A percentile compares a stretch with the other conserved stretches of the same genome.
phyloP scores from a whole-genome alignment of 2,113 vertebrate genomes.

The Craseonycteris thonglongyai region DNA sequence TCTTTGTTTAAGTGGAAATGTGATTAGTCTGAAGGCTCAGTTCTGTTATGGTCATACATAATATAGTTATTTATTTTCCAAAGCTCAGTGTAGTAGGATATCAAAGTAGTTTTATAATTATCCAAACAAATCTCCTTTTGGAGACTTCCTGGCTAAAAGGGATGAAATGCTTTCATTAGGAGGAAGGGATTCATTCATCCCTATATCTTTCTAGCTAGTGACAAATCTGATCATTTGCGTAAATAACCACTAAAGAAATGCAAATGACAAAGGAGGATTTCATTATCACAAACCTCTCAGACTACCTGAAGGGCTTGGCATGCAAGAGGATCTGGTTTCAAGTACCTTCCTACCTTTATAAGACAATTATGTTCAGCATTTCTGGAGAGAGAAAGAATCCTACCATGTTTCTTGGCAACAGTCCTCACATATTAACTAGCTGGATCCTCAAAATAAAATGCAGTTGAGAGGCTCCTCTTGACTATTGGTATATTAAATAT shows the following conservation, averaged over 20 bases:
- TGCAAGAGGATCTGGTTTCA: slow-evolving; percentile 64
- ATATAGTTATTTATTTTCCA: slow-evolving; percentile 68
- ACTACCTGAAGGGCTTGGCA: slow-evolving; percentile 65
- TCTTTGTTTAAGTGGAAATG: slow-evolving; percentile 62
- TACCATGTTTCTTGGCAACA: slow-evolving; percentile 38
- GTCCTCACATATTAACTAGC: slow-evolving; percentile 32
- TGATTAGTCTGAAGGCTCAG: slow-evolving; percentile 52
- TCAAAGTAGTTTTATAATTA: slow-evolving; percentile 68
- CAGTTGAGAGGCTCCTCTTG: background rate
- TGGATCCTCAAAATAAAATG: slow-evolving; percentile 36
- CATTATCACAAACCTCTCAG: slow-evolving; percentile 63
- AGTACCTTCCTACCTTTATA: slow-evolving; percentile 70
- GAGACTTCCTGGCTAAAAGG: slow-evolving; percentile 52
- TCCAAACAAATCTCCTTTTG: slow-evolving; percentile 69
- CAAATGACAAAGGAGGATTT: slow-evolving; percentile 64
- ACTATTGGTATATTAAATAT: slow-evolving; percentile 29
- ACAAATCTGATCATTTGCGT: slow-evolving; percentile 67
- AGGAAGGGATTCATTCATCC: slow-evolving; percentile 62
- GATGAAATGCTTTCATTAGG: slow-evolving; percentile 57
- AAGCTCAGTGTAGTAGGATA: slow-evolving; percentile 60
- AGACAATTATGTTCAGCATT: slow-evolving; percentile 67
- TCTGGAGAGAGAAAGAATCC: slow-evolving; percentile 21
- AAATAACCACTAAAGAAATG: slow-evolving; percentile 70
- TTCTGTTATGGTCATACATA: slow-evolving; percentile 61
- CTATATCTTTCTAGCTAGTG: slow-evolving; percentile 41